Conservation (phyloP, 2,113 vertebrate species). For the Dicaeum eximium region DNA sequence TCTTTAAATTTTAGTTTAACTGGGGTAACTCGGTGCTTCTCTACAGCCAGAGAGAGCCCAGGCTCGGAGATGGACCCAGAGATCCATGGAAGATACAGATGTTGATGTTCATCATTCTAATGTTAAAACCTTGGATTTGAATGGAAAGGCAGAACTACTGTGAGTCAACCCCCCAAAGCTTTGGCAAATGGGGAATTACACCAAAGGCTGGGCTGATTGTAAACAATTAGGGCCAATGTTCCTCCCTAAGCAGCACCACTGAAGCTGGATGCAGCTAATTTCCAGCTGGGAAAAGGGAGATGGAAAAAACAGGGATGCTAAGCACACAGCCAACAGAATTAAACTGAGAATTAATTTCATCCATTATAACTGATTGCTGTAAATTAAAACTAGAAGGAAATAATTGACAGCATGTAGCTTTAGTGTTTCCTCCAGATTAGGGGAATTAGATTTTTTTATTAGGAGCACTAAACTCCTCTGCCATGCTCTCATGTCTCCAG, state of each 20-base stretch:
- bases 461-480: constrained; percentile 18
- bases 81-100: neutral
- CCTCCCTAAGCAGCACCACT: neutral
- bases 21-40: neutral
- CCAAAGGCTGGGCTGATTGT: neutral
- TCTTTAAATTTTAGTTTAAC: neutral
- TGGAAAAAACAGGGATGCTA: neutral
- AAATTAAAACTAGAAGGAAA: constrained; percentile 64
- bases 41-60: neutral
- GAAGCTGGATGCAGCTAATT: neutral
- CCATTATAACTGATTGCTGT: constrained; percentile 63
- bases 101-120: neutral
- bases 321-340: constrained; percentile 48
- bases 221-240: constrained; percentile 48
- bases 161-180: neutral
- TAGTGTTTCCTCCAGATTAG: constrained; percentile 60
- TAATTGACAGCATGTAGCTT: constrained; percentile 59
- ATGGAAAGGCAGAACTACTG: neutral
- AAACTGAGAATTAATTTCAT: constrained; percentile 61
- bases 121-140: neutral
- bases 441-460: constrained; percentile 59
- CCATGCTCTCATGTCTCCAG: neutral
- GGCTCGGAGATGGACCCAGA: neutral
- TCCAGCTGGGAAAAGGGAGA: neutral
- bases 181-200: neutral